A percentile compares a stretch with the other conserved stretches of the same genome.
Evolutionary conservation across 2,797 vertebrate species (phyloP).

Genomic region (Silurus lanzhouensis): DNA sequence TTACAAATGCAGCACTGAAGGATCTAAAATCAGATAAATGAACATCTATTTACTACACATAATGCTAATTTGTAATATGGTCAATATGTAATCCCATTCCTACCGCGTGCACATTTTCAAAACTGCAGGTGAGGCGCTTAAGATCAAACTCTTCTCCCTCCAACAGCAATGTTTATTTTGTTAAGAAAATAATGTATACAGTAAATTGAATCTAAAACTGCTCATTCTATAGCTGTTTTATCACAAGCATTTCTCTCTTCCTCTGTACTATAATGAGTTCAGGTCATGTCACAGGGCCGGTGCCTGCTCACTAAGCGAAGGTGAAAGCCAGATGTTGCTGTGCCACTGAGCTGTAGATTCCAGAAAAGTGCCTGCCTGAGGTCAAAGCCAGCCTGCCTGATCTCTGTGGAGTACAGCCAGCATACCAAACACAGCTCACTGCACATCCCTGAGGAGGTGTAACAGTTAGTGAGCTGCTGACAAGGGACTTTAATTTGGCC

Average conservation of each 20-base stretch:
- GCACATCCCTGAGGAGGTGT: slow-evolving; percentile 12
- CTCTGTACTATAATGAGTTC: not conserved
- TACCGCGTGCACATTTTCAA: not conserved
- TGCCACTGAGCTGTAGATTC: slow-evolving; percentile 27
- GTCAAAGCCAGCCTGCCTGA: slow-evolving; percentile 41
- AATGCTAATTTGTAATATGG: not conserved
- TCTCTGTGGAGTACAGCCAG: slow-evolving; percentile 9
- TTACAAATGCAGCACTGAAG: not conserved
- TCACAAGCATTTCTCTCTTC: not conserved
- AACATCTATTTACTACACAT: not conserved
- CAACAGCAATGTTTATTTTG: not conserved
- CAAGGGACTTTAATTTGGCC: slow-evolving; percentile 18
- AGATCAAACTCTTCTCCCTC: not conserved
- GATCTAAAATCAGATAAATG: too few relatives aligned
- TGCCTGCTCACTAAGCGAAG: not conserved
- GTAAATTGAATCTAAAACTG: not conserved
- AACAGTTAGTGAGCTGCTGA: slow-evolving; percentile 18
- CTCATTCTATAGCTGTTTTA: slow-evolving; percentile 3
- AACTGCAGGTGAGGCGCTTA: not conserved
- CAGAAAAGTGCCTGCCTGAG: slow-evolving; percentile 54
- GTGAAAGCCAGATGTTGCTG: slow-evolving; percentile 28
- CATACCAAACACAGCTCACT: slow-evolving; percentile 39
- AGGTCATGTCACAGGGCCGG: slow-evolving; percentile 7
- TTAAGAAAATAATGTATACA: not conserved
- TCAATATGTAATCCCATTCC: not conserved